Evolutionary conservation across 2,888 invertebrate genomes (phyloP).

Genomic region (Ennomos quercinarius): DNA sequence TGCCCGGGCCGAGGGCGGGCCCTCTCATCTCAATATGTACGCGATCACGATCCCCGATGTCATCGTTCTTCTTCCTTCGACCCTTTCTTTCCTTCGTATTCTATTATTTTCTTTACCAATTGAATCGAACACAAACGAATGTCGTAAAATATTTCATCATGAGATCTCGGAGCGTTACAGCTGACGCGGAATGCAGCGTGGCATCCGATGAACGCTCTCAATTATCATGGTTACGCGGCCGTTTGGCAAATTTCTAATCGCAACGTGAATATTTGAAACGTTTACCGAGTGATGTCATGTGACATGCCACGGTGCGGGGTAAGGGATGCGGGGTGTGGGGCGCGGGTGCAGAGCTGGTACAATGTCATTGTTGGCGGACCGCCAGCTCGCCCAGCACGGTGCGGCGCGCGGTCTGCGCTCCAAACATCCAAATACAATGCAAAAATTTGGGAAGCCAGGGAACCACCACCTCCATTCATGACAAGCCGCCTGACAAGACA

Average conservation of each 20-base stretch:
- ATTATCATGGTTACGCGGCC: conserved; percentile 63
- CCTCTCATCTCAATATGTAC: conserved; percentile 7
- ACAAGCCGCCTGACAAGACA: too few species aligned
- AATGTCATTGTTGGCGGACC: conserved; percentile 53
- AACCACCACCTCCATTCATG: conserved; percentile 23
- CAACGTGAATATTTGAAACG: conserved; percentile 60
- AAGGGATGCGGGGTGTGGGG: conserved; percentile 22
- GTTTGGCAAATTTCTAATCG: conserved; percentile 68
- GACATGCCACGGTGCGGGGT: conserved; percentile 34
- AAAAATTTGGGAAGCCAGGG: conserved; percentile 38
- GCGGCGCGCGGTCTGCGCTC: conserved; percentile 8
- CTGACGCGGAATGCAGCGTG: conserved; percentile 51
- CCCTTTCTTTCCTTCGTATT: conserved; percentile 45
- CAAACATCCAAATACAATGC: conserved; percentile 35
- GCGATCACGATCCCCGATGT: conserved; percentile 27
- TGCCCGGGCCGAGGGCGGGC: conserved; percentile 13
- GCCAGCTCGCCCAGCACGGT: conserved; percentile 44
- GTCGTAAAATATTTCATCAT: conserved; percentile 41
- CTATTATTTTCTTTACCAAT: conserved; percentile 55
- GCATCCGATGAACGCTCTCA: conserved; percentile 60
- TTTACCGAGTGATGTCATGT: conserved; percentile 50
- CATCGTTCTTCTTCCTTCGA: conserved; percentile 38
- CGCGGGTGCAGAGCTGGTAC: conserved; percentile 33
- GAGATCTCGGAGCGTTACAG: conserved; percentile 31
- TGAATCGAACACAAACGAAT: conserved; percentile 56